phyloP scores from a whole-genome alignment of 1,140 invertebrate genomes.

The Trigoniulus corallinus region DNA sequence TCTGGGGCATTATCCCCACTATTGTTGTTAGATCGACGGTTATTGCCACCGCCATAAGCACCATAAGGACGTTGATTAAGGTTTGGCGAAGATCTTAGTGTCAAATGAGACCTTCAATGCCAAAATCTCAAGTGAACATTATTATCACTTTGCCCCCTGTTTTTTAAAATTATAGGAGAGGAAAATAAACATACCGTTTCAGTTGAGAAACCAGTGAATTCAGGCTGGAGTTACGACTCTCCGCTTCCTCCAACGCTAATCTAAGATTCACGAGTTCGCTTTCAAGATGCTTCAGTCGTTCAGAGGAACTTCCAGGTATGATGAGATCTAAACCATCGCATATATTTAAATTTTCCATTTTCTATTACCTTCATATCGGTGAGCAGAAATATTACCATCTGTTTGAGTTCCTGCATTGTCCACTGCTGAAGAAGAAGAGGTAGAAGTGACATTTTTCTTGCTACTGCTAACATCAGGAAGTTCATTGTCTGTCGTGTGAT shows the following conservation, averaged over 20 bases:
- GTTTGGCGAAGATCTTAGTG: not conserved
- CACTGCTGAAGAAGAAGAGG: not conserved
- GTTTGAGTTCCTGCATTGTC: not conserved
- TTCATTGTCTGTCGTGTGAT: not conserved
- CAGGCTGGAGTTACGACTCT: constrained; percentile 1
- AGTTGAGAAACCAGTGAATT: not conserved
- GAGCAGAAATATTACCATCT: not conserved
- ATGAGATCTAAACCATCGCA: not conserved
- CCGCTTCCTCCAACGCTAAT: not conserved
- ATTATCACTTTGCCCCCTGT: not conserved
- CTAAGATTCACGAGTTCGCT: not conserved
- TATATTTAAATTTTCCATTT: not conserved
- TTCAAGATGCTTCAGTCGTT: not conserved
- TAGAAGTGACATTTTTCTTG: not conserved
- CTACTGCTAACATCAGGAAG: not conserved
- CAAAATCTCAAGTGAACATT: not conserved
- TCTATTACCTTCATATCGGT: not conserved
- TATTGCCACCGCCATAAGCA: not conserved
- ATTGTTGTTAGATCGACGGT: not conserved
- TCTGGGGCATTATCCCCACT: not conserved
- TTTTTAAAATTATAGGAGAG: not conserved
- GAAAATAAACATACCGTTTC: constrained; percentile 2
- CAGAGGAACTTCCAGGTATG: not conserved
- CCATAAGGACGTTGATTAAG: not conserved
- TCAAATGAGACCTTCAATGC: not conserved